Base-by-base conservation (phyloP, 2,888 invertebrate genomes). In the Tetragonisca angustula region DNA sequence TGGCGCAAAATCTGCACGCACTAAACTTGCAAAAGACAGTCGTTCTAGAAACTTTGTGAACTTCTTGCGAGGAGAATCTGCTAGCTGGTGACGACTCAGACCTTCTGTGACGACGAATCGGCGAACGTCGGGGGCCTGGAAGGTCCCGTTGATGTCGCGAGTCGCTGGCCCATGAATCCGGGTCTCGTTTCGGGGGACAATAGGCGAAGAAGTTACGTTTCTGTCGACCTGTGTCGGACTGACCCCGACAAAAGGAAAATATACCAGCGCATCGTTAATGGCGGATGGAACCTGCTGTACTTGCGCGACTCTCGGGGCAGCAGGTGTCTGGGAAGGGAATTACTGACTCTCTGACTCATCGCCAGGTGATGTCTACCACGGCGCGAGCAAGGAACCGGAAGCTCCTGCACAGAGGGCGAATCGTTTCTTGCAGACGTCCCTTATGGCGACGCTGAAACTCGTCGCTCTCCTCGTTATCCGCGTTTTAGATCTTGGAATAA, bases 121-220 rank as follows among this genome's bases (percentile, higher is more conserved):
- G 77, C 75, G 78, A 80, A 77, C 61, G 73, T 52, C 69, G 76
- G 1, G 36, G 74, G 84, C 83, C 88, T 78, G 81, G 72, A 86
- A 79, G 89, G 89, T 88, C 87, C 83, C 85, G 82, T 70, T 83
- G 86, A 90, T 90, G 92, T 91, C 92, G 87, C 89, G 83, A 91
- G 68, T 90, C 91, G 90, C 93, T 93, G 92, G 92, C 92, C 93
- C 93, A 90, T 93, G 92, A 92, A 91, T 93, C 93, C 93, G 93
- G 92, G 81, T 84, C 88, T 91, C 90, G 88, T 92, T 92, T 90
- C 89, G 89, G 91, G 11, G 84, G 85, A 88, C 91, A 91, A 91
- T 90, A 85, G 87, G 74, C 89, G 87, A 90, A 90, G 69, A 85
- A 74, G 74, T 76, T 73, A 69, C 84, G 81, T 79, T 78, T 64